These are phyloP conservation scores for Characodon lateralis DNA, from an alignment of 2,797 vertebrate species.

Conservation along the genomic window DNA sequence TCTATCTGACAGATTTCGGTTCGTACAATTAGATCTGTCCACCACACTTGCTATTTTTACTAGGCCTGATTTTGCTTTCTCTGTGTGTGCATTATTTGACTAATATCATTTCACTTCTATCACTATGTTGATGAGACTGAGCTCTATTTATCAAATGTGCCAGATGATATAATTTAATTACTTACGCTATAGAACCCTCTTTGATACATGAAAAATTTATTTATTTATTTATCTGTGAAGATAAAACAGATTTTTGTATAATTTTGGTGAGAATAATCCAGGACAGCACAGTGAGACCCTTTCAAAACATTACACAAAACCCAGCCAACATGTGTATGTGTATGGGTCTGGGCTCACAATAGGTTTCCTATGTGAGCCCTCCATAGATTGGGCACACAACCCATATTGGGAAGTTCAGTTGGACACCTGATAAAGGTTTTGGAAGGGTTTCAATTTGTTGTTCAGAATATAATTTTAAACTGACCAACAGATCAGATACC, in stretches of 20 bases:
- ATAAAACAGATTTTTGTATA: neutral
- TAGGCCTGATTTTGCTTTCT: neutral
- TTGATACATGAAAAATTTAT: neutral
- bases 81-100: slow-evolving; percentile 1
- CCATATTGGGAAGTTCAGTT: neutral
- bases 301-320: neutral
- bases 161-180: neutral
- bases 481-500: neutral
- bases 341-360: neutral
- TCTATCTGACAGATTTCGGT: neutral
- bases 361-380: neutral
- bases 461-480: neutral
- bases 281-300: neutral
- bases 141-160: neutral
- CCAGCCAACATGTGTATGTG: neutral
- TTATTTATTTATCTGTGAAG: neutral
- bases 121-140: neutral
- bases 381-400: neutral
- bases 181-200: neutral
- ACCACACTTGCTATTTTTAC: neutral
- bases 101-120: slow-evolving; percentile 6
- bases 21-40: neutral
- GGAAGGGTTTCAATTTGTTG: neutral
- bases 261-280: neutral
- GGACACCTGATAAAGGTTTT: neutral